Conservation (phyloP, 2,797 vertebrate species). For the Sebastolobus altivelis region DNA sequence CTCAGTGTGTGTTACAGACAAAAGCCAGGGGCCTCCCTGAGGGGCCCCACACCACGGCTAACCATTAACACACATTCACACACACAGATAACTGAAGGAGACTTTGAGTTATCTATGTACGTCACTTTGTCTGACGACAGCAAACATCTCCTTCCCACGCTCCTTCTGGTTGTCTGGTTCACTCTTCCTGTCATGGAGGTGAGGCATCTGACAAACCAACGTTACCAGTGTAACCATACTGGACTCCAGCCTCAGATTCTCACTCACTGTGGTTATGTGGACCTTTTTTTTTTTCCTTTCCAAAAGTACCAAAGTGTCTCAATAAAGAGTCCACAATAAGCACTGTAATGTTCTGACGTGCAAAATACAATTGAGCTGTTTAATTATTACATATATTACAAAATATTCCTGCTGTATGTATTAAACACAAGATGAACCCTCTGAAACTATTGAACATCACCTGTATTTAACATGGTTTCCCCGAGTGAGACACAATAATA, state of each 20-base stretch:
- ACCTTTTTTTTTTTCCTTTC: not conserved
- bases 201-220: conserved; percentile 43
- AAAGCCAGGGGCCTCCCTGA: conserved; percentile 30
- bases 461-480: not conserved
- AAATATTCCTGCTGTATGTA: not conserved
- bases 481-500: no score
- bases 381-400: not conserved
- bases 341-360: not conserved
- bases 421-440: not conserved
- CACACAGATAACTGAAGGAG: not conserved
- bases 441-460: not conserved
- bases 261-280: not conserved
- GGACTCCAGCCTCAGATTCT: not conserved
- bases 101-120: not conserved
- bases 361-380: not conserved
- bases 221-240: conserved; percentile 15
- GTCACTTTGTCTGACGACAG: conserved; percentile 19
- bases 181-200: conserved; percentile 3
- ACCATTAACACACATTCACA: conserved; percentile 19
- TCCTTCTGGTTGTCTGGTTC: not conserved
- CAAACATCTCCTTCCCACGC: conserved; percentile 38
- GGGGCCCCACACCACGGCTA: conserved; percentile 16
- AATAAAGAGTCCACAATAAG: not conserved
- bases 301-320: not conserved
- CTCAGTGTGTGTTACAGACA: not conserved